These are phyloP conservation scores for Tokudaia muenninki DNA, from an alignment of 2,797 vertebrate genomes.

Conservation along the genomic window DNA sequence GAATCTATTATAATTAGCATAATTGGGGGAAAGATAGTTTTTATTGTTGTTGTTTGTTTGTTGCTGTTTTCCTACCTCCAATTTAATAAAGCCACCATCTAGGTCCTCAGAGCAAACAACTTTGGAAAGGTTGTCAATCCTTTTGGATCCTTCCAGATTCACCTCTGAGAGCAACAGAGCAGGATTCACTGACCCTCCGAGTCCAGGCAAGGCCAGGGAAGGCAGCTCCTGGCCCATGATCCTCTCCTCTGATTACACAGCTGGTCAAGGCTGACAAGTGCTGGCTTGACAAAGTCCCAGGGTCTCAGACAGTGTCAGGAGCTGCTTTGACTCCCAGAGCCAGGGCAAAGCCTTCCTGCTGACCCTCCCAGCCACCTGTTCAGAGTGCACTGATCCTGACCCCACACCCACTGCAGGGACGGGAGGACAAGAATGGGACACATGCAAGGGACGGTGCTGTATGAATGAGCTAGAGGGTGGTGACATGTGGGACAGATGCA, in stretches of 20 bases:
- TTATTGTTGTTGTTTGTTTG: not conserved
- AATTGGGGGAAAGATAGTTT: not conserved
- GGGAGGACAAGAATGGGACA: not conserved
- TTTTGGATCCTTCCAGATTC: slow-evolving; percentile 1
- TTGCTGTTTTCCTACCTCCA: not conserved
- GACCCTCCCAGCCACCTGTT: slow-evolving; percentile 22
- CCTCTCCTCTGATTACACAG: not conserved
- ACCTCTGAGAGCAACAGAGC: not conserved
- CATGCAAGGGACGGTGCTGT: not conserved
- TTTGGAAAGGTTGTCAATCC: not conserved
- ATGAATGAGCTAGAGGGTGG: not conserved
- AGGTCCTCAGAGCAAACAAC: not conserved
- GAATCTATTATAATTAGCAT: not conserved
- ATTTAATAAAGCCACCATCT: not conserved
- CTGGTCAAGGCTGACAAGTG: not conserved
- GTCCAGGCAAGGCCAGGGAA: not conserved
- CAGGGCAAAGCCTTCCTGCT: slow-evolving; percentile 15
- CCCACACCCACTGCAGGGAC: not conserved
- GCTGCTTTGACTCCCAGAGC: slow-evolving; percentile 8
- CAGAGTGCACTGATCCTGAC: not conserved
- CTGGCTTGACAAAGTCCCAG: not conserved
- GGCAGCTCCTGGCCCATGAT: not conserved
- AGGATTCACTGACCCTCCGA: not conserved
- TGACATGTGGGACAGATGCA: slow-evolving; percentile 60
- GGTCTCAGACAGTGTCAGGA: not conserved